phyloP scores from a whole-genome alignment of 92 coral and sea anemone species.

The Siderastrea siderea region DNA sequence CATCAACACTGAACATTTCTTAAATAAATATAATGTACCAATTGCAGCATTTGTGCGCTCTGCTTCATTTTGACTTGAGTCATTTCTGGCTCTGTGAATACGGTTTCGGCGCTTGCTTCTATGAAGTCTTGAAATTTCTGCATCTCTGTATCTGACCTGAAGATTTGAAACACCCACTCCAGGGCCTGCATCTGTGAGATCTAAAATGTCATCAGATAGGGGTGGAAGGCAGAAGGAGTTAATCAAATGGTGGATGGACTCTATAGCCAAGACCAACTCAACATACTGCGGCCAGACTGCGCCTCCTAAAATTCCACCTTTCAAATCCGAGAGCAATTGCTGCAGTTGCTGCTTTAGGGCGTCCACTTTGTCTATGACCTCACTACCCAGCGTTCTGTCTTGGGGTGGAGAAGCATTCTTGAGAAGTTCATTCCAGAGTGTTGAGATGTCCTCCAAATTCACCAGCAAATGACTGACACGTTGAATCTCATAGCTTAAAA shows the following conservation, averaged over 20 bases:
- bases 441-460: constrained; percentile 38
- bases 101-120: constrained; percentile 33
- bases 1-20: too few species aligned
- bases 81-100: constrained; percentile 58
- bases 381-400: constrained; percentile 39
- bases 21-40: constrained; percentile 28
- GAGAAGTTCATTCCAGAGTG: constrained; percentile 40
- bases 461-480: constrained; percentile 38
- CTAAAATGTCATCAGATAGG: constrained; percentile 46
- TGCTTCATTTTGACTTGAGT: constrained; percentile 67
- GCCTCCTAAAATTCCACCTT: constrained; percentile 21
- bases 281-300: constrained; percentile 39
- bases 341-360: constrained; percentile 22
- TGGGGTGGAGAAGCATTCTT: constrained; percentile 36
- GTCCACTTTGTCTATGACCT: constrained; percentile 28
- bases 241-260: constrained; percentile 22
- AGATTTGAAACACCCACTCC: constrained; percentile 59
- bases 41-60: constrained; percentile 56
- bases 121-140: constrained; percentile 54
- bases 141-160: constrained; percentile 57
- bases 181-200: constrained; percentile 62
- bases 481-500: constrained; percentile 29
- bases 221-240: constrained; percentile 39
- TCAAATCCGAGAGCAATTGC: constrained; percentile 31
- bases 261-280: constrained; percentile 29